Conservation (phyloP, 2,797 vertebrate species). For the Gouania willdenowi region DNA sequence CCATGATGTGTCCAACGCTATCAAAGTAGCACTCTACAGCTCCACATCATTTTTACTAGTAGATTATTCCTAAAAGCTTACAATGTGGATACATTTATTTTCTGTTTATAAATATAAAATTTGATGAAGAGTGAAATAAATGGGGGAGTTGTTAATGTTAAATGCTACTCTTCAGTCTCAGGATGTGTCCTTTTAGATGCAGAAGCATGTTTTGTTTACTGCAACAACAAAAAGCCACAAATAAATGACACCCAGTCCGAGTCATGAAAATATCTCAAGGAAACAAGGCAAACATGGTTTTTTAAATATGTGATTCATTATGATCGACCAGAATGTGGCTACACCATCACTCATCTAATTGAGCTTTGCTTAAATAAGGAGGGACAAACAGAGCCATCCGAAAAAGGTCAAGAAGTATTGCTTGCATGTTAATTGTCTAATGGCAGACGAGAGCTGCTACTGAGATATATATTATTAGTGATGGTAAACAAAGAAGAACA, state of each 20-base stretch:
- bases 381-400: constrained; percentile 42
- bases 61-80: too few species aligned
- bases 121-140: too few species aligned
- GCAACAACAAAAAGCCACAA: too few species aligned
- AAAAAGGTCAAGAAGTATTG: constrained; percentile 63
- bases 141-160: too few species aligned
- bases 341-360: constrained; percentile 32
- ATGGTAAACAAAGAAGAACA: constrained; percentile 41
- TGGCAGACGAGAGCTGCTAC: constrained; percentile 24
- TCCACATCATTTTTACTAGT: too few species aligned
- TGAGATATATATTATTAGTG: constrained; percentile 32
- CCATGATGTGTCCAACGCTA: too few species aligned
- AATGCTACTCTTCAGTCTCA: too few species aligned
- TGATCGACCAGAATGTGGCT: constrained; percentile 33
- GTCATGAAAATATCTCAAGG: constrained; percentile 31
- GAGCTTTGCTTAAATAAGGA: constrained; percentile 45
- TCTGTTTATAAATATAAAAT: too few species aligned
- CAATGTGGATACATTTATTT: too few species aligned
- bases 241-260: constrained; percentile 49
- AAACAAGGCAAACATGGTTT: constrained; percentile 35
- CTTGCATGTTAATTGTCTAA: constrained; percentile 67
- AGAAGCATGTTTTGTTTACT: too few species aligned
- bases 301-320: constrained; percentile 43
- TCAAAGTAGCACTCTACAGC: too few species aligned
- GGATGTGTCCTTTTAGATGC: too few species aligned